phyloP scores from a whole-genome alignment of 2,113 vertebrate species.

The Climacteris rufus region DNA sequence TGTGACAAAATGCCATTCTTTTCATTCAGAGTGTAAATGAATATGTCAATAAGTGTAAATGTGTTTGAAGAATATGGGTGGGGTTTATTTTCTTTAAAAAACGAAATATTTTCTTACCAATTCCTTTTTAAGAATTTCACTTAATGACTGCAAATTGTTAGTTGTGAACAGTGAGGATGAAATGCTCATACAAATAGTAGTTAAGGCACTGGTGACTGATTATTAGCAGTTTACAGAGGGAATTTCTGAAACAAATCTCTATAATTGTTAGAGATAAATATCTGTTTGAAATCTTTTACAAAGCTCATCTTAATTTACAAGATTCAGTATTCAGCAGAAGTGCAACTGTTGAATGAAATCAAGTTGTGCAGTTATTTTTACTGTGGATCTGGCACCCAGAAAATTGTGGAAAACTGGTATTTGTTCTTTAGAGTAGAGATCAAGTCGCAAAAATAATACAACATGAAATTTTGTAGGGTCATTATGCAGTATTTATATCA shows the following conservation, averaged over 20 bases:
- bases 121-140: neutral
- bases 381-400: neutral
- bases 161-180: neutral
- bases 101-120: neutral
- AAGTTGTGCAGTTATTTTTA: neutral
- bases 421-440: neutral
- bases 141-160: neutral
- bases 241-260: neutral
- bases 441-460: neutral
- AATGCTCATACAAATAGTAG: neutral
- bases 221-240: neutral
- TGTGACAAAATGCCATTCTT: neutral
- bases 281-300: neutral
- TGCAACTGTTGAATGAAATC: neutral
- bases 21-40: neutral
- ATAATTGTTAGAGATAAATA: neutral
- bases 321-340: neutral
- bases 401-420: neutral
- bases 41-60: neutral
- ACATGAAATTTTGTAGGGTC: neutral
- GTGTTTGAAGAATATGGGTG: neutral
- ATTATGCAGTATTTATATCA: neutral
- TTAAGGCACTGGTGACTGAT: neutral
- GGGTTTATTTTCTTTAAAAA: neutral
- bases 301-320: neutral